Base-by-base conservation (phyloP, 2,113 vertebrate genomes). In the Perognathus longimembris region DNA sequence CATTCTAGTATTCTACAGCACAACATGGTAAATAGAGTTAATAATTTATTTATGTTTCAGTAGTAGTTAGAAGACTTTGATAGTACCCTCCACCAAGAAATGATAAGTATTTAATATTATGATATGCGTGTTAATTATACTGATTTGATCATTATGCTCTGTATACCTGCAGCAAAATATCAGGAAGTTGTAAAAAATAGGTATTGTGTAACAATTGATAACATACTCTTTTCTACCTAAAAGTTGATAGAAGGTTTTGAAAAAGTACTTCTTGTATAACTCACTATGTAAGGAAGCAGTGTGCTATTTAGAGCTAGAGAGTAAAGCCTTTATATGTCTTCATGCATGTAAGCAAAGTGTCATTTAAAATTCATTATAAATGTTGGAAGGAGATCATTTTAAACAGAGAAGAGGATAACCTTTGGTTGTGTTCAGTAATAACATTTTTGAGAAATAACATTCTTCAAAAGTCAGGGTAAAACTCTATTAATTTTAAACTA, bases 401-500 rank as follows among this genome's bases (percentile, higher is more conserved):
- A 79, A 79, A 20, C 10, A 89, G 32, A 91, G 63, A 87, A 92
- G 91, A 91, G 2, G 30, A 50, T 36, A 36, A 34, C 40, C 45
- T 92, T 87, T 64, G 21, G 4, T 54, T 85, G 28, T 57, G 22
- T 34, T 84, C 30, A 61, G 1, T 34, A 94, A 83, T 15, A 81
- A 66, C 26, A 78, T 34, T 88, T 61, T 95, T 40, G 15, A 70
- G 34, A 45, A 54, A 78, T 28, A 79, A 67, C n/a, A 61, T 74
- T 91, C 40, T 81, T 94, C 30, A 70, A 70, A 89, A 63, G 45
- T 70, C 20, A 32, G 54, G 70, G 26, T 32, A 83, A 89, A 95
- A 69, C 34, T 70, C 40, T 87, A n/a, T 45, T 81, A 84, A 89
- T 71, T 94, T 89, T 24, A 74, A 88, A 50, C 22, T 42, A 95